A percentile compares a stretch with the other conserved stretches of the same genome.
Evolutionary conservation across 2,888 invertebrate species (phyloP).

Genomic region (Sylvicola cinctus): DNA sequence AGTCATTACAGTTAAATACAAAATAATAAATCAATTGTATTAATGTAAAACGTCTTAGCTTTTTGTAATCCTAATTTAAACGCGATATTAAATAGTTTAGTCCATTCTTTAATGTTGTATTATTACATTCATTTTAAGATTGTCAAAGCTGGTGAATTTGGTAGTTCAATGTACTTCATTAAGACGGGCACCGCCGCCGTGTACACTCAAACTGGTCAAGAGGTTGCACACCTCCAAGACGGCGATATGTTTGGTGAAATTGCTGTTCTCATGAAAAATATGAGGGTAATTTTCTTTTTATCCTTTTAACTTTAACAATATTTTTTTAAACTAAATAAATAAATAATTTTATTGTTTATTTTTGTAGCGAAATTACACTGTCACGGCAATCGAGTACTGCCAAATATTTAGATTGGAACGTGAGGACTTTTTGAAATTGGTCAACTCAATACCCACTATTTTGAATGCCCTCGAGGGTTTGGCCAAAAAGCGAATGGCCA

Average conservation of each 20-base stretch:
- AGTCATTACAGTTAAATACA: too few species aligned
- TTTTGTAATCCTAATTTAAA: too few species aligned
- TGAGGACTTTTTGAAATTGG: neutral
- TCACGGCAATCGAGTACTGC: neutral
- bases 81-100: too few species aligned
- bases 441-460: neutral
- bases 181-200: slow-evolving; percentile 3
- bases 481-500: neutral
- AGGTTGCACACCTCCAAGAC: slow-evolving; percentile 4
- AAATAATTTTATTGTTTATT: neutral
- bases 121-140: too few species aligned
- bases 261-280: neutral
- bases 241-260: slow-evolving; percentile 5
- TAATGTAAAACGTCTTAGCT: too few species aligned
- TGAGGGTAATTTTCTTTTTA: neutral
- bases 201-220: slow-evolving; percentile 1
- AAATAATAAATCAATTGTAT: too few species aligned
- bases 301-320: neutral
- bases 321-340: neutral
- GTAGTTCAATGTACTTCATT: slow-evolving; percentile 1
- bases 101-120: too few species aligned
- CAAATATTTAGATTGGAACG: neutral
- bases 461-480: neutral
- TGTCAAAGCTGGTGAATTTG: neutral
- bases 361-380: too few species aligned